Evolutionary conservation across 2,797 vertebrate genomes (phyloP), one percentile per base, ranked within the genome.

Genomic region (Bradypodion pumilum): DNA sequence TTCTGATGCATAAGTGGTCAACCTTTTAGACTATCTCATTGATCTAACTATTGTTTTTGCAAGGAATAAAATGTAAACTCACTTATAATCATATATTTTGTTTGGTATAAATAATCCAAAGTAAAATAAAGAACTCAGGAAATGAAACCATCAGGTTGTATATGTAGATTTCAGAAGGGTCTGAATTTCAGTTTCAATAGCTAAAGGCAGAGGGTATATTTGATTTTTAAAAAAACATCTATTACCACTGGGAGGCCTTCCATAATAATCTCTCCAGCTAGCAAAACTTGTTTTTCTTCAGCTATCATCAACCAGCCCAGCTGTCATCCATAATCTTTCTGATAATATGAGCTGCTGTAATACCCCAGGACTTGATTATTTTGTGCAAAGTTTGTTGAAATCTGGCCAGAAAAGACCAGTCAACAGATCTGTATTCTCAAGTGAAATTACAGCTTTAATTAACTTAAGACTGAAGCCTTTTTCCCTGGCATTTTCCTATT

Each of bases 371-470:
- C 4, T 73, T 29, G 29, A 74, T 83, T 21, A 81, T 88, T 56
- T 32, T 66, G 42, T 83, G 19, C 1, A 56, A 91, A 81, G 1
- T 70, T 91, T 88, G 9, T 82, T 90, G 70, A 87, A 89, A 70
- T 85, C 86, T 80, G 35, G 40, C 52, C 59, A 88, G 78, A 35
- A 56, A 63, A 19, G 8, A 80, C 2, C 32, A 85, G 37, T 82
- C 46, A 91, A 82, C n/a, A 82, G 9, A 88, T 29, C 44, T 63
- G 25, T 59, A 80, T 32, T 87, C 42, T 42, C 1, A 7, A 89
- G 42, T 68, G 16, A 86, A 91, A 81, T 87, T 90, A 89, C 91
- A 91, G 52, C 1, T 10, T 89, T 74, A 86, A 87, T 63, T 90
- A 89, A 73, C 1, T 4, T 87, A 19, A 82, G 27, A 59, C 88